A percentile compares a stretch with the other conserved stretches of the same genome.
phyloP scores from a whole-genome alignment of 2,797 vertebrate genomes.

The Lepus oiostolus region DNA sequence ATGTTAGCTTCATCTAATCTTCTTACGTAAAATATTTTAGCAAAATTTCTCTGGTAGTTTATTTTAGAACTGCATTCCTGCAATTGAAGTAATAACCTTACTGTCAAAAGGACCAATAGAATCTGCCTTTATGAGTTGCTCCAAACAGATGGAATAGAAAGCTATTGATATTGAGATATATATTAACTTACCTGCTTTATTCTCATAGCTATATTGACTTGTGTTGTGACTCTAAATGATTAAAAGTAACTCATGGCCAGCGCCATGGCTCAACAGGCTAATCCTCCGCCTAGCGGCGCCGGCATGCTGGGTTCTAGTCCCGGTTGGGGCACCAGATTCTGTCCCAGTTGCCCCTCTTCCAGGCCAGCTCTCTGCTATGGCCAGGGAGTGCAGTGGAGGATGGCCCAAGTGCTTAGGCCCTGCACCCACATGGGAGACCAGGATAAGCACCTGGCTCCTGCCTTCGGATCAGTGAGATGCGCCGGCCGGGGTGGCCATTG shows the following conservation, averaged over 20 bases:
- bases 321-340: too few species aligned
- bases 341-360: too few species aligned
- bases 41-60: background rate
- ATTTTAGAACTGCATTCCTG: background rate
- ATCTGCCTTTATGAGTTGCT: background rate
- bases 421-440: too few species aligned
- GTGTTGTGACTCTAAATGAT: background rate
- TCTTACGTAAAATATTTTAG: background rate
- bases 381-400: too few species aligned
- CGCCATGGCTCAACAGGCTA: too few species aligned
- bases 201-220: background rate
- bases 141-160: background rate
- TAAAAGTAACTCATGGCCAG: background rate
- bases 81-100: background rate
- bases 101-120: constrained; percentile 17
- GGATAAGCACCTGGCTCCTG: too few species aligned
- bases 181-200: background rate
- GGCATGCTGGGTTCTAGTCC: too few species aligned
- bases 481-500: too few species aligned
- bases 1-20: background rate
- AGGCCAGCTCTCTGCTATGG: too few species aligned
- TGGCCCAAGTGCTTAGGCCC: too few species aligned
- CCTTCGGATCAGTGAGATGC: too few species aligned
- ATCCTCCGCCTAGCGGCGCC: too few species aligned
- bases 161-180: background rate